These are phyloP conservation scores for Muscicapa adusta DNA, from an alignment of 2,113 vertebrate species.

Conservation along the genomic window DNA sequence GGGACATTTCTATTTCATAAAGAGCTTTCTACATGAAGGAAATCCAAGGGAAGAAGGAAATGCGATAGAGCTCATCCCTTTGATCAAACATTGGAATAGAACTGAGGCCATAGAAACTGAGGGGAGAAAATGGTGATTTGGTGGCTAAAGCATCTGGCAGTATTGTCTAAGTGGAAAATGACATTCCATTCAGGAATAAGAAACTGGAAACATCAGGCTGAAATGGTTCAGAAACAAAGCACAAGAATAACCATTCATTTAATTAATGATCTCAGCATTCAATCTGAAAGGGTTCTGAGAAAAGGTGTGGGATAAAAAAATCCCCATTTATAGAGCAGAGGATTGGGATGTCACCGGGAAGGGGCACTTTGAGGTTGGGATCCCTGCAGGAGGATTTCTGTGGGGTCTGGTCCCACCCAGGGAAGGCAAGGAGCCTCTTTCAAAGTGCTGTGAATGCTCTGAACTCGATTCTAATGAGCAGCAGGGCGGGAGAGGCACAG, in stretches of 20 bases:
- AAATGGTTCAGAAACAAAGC: not conserved
- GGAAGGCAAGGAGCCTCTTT: not conserved
- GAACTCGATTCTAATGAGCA: not conserved
- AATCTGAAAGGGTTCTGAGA: not conserved
- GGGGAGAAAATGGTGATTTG: not conserved
- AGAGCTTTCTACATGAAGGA: slow-evolving; percentile 5
- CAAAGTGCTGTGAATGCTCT: not conserved
- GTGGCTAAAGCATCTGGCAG: not conserved
- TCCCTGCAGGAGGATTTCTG: not conserved
- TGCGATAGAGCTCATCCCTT: not conserved
- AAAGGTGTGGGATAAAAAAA: not conserved
- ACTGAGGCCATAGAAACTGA: not conserved
- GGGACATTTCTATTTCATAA: not conserved
- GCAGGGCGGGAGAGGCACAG: not conserved
- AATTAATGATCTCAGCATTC: not conserved
- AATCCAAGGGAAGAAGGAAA: not conserved
- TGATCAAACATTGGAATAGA: slow-evolving; percentile 25
- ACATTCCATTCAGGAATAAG: not conserved
- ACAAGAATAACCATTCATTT: not conserved
- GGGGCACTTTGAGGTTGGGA: not conserved
- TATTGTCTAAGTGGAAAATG: slow-evolving; percentile 23
- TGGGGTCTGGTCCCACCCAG: not conserved
- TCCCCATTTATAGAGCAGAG: not conserved
- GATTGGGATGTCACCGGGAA: not conserved
- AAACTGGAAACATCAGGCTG: not conserved